These are phyloP conservation scores for Rhinolophus ferrumequinum DNA, from an alignment of 2,113 vertebrate species.

Conservation along the genomic window DNA sequence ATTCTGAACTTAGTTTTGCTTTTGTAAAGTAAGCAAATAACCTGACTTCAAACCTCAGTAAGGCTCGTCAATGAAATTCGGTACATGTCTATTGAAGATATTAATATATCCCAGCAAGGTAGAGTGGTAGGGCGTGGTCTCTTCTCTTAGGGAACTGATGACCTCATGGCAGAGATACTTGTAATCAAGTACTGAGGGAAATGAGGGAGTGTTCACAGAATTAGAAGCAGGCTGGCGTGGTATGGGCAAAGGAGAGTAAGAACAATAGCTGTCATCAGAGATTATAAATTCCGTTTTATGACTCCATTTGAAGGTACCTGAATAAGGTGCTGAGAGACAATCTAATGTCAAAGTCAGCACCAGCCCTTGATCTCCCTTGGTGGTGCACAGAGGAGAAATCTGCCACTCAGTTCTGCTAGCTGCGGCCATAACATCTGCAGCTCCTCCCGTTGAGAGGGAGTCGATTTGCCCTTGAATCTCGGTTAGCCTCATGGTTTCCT, in stretches of 20 bases:
- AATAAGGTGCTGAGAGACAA: background rate
- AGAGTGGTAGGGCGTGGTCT: background rate
- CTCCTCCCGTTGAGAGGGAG: background rate
- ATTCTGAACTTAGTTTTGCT: conserved; percentile 20
- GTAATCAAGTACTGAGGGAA: background rate
- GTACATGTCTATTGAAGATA: background rate
- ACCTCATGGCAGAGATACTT: background rate
- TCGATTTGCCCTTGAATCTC: background rate
- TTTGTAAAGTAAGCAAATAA: conserved; percentile 38
- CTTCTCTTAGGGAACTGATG: background rate
- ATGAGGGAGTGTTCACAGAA: background rate
- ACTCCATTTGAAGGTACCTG: background rate
- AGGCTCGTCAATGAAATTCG: background rate
- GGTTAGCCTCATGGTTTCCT: background rate
- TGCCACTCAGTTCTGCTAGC: background rate
- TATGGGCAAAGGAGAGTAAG: background rate
- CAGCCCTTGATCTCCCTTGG: background rate
- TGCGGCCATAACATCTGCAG: background rate
- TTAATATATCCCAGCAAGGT: background rate
- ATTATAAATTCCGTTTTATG: background rate
- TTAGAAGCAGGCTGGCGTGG: background rate
- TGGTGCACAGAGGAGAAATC: background rate
- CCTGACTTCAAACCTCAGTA: background rate
- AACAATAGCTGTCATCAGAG: background rate
- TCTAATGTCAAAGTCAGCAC: background rate